A percentile compares a stretch with the other conserved stretches of the same genome.
Conservation (phyloP, 2,113 vertebrate species). For the Alethe castanea region DNA sequence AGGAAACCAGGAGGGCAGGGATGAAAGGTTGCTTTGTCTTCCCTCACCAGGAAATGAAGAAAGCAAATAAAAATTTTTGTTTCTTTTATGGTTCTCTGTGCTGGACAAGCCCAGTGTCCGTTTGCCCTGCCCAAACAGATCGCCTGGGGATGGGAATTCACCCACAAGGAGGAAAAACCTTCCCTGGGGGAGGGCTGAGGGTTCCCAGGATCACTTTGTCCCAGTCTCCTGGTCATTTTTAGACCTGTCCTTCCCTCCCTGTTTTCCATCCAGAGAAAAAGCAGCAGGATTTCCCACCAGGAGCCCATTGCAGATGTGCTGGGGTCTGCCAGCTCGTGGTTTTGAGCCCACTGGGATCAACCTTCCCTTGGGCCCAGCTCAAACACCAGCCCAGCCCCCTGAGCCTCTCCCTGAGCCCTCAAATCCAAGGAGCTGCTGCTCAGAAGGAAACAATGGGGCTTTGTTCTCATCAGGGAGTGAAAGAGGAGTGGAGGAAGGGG, state of each 20-base stretch:
- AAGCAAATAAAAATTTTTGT: neutral
- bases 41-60: neutral
- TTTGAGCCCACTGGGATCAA: neutral
- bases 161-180: neutral
- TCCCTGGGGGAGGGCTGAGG: rapidly evolving
- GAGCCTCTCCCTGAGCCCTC: neutral
- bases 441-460: rapidly evolving
- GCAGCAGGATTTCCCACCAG: rapidly evolving
- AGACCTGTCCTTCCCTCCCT: neutral
- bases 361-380: neutral
- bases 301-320: rapidly evolving
- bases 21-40: constrained; percentile 14
- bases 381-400: rapidly evolving
- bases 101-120: neutral
- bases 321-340: neutral
- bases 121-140: neutral
- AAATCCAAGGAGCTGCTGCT: rapidly evolving
- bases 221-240: neutral
- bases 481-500: neutral
- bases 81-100: neutral
- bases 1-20: neutral
- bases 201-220: neutral
- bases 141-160: rapidly evolving
- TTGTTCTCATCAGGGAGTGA: neutral
- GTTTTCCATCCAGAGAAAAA: too few species aligned